These are phyloP conservation scores for Caenorhabditis elegans DNA, from an alignment of 1,140 invertebrate genomes.

Conservation along the genomic window DNA sequence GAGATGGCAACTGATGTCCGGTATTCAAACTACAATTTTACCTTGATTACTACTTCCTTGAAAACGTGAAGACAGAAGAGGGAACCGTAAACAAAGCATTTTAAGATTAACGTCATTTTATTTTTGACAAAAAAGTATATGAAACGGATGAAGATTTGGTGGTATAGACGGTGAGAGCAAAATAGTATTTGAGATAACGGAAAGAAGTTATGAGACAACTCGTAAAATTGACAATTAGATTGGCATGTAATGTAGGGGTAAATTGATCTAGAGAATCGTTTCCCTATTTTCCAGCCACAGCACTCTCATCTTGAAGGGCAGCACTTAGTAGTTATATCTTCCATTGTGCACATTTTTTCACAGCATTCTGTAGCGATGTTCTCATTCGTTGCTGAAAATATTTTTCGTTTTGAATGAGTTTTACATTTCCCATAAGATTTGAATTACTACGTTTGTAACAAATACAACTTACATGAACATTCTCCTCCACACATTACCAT, in stretches of 20 bases:
- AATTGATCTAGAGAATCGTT: background rate
- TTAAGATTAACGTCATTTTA: too few species aligned
- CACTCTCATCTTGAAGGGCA: background rate
- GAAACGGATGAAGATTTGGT: too few species aligned
- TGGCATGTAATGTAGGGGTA: background rate
- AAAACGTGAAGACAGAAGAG: too few species aligned
- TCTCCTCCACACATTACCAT: background rate
- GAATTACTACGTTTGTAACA: too few species aligned
- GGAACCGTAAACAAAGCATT: too few species aligned
- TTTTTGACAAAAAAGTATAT: too few species aligned
- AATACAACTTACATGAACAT: conserved; percentile 12
- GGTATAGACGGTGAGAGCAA: too few species aligned
- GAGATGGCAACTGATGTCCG: too few species aligned
- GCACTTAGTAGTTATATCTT: background rate
- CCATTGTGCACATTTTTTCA: conserved; percentile 19
- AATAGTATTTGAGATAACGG: background rate
- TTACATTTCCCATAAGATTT: too few species aligned
- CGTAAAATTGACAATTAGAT: background rate
- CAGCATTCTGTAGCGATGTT: background rate
- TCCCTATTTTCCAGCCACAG: background rate
- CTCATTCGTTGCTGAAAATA: background rate
- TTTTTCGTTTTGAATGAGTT: background rate
- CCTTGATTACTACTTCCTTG: too few species aligned
- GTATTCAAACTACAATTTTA: too few species aligned
- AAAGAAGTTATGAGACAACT: background rate